Percentiles rank a stretch among this genome's conserved stretches.
Conservation (phyloP, 2,113 vertebrate species). For the Xenotilapia flavipinnis region DNA sequence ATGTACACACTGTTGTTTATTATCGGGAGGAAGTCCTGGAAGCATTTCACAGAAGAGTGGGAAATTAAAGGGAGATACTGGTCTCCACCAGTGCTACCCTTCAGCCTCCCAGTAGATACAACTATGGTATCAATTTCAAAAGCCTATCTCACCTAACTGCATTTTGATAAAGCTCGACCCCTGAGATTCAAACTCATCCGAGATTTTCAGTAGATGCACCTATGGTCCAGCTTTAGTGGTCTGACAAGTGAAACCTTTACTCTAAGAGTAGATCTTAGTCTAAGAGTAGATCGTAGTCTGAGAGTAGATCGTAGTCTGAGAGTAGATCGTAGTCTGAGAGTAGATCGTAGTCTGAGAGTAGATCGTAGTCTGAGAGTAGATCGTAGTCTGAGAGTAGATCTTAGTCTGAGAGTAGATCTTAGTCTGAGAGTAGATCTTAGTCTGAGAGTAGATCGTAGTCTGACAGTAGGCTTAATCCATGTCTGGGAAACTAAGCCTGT, state of each 20-base stretch:
- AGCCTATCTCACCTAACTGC: neutral
- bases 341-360: fast-evolving
- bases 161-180: neutral
- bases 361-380: fast-evolving
- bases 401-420: fast-evolving
- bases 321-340: fast-evolving
- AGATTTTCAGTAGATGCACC: neutral
- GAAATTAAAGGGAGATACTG: neutral
- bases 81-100: neutral
- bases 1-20: neutral
- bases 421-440: fast-evolving
- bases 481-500: neutral
- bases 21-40: neutral
- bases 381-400: fast-evolving
- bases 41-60: neutral
- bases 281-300: fast-evolving
- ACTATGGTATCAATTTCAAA: neutral
- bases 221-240: neutral
- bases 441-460: fast-evolving
- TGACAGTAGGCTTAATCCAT: neutral
- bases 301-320: fast-evolving
- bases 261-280: fast-evolving
- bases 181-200: neutral
- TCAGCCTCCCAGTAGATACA: neutral
- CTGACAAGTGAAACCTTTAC: neutral